Conservation (phyloP, 1,140 invertebrate species). For the Aphaenogaster floridana region DNA sequence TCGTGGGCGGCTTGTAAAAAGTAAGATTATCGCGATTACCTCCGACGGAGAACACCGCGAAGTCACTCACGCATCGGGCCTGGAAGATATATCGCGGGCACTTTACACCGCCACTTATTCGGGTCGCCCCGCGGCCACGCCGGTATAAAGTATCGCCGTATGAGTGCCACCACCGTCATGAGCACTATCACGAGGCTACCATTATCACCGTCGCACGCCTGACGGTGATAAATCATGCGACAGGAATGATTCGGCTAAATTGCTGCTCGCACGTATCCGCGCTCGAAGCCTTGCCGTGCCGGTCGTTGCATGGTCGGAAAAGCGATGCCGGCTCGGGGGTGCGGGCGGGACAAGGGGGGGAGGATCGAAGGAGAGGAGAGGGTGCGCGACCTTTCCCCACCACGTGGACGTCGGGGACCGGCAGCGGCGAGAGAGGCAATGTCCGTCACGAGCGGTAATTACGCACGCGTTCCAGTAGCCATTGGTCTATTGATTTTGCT, state of each 20-base stretch:
- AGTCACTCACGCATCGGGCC: conserved; percentile 35
- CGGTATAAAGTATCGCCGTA: conserved; percentile 44
- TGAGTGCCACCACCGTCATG: conserved; percentile 33
- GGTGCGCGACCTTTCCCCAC: conserved; percentile 40
- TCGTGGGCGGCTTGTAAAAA: neutral
- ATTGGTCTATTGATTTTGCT: conserved; percentile 85
- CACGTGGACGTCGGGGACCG: conserved; percentile 13
- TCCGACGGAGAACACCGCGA: conserved; percentile 28
- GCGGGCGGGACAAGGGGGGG: neutral
- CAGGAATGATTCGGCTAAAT: conserved; percentile 85
- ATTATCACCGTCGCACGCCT: conserved; percentile 57
- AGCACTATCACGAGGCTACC: conserved; percentile 60
- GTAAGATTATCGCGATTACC: conserved; percentile 57
- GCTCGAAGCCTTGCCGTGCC: conserved; percentile 69
- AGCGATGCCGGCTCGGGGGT: conserved; percentile 9
- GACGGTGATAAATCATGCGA: conserved; percentile 83
- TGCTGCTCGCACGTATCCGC: conserved; percentile 82
- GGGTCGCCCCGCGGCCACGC: conserved; percentile 24
- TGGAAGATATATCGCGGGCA: conserved; percentile 66
- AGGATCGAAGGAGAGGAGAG: conserved; percentile 21
- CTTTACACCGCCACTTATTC: conserved; percentile 64
- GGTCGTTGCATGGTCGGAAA: conserved; percentile 61
- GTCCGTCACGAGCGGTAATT: conserved; percentile 74
- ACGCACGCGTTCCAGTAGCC: conserved; percentile 82
- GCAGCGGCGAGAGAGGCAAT: conserved; percentile 69